Base-by-base conservation (phyloP, 2,888 invertebrate genomes). In the Drosophila recens region DNA sequence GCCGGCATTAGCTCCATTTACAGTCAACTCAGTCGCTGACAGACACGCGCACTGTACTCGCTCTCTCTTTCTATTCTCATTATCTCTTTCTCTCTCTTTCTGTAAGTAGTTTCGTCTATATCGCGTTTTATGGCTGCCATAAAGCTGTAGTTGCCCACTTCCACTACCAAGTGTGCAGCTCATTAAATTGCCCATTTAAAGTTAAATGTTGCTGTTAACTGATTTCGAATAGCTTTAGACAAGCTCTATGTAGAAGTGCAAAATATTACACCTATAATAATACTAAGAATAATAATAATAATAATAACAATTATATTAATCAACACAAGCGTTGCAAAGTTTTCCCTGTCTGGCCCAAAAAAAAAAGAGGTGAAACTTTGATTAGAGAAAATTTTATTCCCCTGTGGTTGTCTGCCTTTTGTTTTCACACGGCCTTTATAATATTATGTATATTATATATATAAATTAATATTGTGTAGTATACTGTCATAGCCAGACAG, bases 111-210 rank as follows among this genome's bases (percentile, higher is more conserved):
- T 46, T 34, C 62, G 40, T 23, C 27, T 52, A 46, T 46, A 23
- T 67, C 36, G 36, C 36, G 17, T 77, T 76, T 76, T 79, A 79
- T 67, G 75, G 52, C 79, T 38, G 23, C 10, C 53, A 78, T 77
- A 70, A 78, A 77, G 74, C 42, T 70, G 34, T 67, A 57, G 52
- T 48, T 63, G 30, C 54, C 56, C 67, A 72, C 73, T 73, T 59
- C 30, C 43, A 34, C 43, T 33, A 15, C 9, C 36, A 42, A 52
- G 9, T 56, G 42, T 75, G 49, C 64, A 58, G 61, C 45, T 46
- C 66, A 72, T 76, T 53, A 79, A 78, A 79, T 52, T 79, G 79
- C 75, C 75, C 75, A 76, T 67, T 76, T 76, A 66, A 75, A 70
- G 71, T 45, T 43, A 61, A 64, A 53, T 49, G 38, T 13, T 34